Percentiles rank a stretch among this genome's conserved stretches.
Evolutionary conservation across 2,113 vertebrate genomes (phyloP).

Genomic region (Cyphomyrus discorhynchus): DNA sequence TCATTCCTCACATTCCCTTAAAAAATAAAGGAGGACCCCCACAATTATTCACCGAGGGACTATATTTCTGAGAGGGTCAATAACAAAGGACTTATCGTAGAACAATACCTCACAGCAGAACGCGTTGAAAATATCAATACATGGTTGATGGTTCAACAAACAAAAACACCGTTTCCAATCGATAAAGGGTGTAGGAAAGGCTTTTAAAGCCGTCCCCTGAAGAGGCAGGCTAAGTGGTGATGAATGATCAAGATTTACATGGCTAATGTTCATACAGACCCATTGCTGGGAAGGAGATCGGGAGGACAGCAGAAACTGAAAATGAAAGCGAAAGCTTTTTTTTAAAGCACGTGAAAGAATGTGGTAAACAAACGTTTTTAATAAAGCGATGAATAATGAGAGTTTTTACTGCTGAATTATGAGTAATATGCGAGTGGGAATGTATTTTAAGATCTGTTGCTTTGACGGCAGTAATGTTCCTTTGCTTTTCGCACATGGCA

Average conservation of each 20-base stretch:
- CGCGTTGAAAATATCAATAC: constrained; percentile 26
- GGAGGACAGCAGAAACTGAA: background rate
- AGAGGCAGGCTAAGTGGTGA: constrained; percentile 27
- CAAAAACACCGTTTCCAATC: constrained; percentile 31
- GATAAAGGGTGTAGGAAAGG: constrained; percentile 29
- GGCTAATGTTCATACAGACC: constrained; percentile 8
- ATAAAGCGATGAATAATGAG: background rate
- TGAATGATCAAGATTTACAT: constrained; percentile 21
- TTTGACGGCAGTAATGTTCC: background rate
- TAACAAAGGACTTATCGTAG: constrained; percentile 22
- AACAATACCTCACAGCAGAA: constrained; percentile 23
- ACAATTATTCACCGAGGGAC: constrained; percentile 5
- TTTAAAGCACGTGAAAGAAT: background rate
- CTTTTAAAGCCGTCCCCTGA: constrained; percentile 18
- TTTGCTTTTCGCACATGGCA: background rate
- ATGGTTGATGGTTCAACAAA: constrained; percentile 26
- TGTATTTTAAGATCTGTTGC: background rate
- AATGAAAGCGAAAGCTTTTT: background rate
- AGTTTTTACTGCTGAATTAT: background rate
- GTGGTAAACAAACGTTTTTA: background rate
- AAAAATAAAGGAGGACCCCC: background rate
- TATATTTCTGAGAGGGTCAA: constrained; percentile 17
- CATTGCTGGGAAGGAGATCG: background rate
- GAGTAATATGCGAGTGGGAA: background rate
- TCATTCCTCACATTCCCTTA: background rate